These are phyloP conservation scores for Anoplophora glabripennis DNA, from an alignment of 1,140 invertebrate species.

Conservation along the genomic window DNA sequence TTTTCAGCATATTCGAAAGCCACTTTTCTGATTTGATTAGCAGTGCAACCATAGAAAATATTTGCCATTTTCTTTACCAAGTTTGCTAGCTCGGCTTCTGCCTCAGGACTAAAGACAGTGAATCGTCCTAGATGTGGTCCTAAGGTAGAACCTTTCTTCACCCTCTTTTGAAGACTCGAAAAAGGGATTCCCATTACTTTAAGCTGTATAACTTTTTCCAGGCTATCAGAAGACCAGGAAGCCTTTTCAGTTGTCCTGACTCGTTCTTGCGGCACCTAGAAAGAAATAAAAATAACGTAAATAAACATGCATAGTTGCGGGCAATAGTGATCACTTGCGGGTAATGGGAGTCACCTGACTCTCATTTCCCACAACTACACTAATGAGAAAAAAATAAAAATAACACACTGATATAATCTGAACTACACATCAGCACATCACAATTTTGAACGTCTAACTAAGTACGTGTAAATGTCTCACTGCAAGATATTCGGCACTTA, in stretches of 20 bases:
- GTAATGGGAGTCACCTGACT: slow-evolving; percentile 37
- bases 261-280: slow-evolving; percentile 36
- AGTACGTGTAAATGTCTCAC: no score
- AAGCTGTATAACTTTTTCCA: slow-evolving; percentile 34
- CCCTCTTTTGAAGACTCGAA: slow-evolving; percentile 37
- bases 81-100: slow-evolving; percentile 15
- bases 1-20: slow-evolving; percentile 32
- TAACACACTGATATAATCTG: no score
- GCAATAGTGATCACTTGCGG: slow-evolving; percentile 28
- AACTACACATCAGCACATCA: no score
- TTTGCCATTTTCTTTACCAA: slow-evolving; percentile 23
- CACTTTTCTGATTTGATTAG: slow-evolving; percentile 13
- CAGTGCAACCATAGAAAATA: slow-evolving; percentile 23
- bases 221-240: slow-evolving; percentile 37
- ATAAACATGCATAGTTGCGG: slow-evolving; percentile 13
- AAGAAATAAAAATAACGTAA: slow-evolving; percentile 10
- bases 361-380: slow-evolving; percentile 10
- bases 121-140: slow-evolving; percentile 20
- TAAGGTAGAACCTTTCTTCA: slow-evolving; percentile 12
- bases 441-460: no score
- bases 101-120: slow-evolving; percentile 15
- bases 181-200: slow-evolving; percentile 30
- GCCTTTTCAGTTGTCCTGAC: slow-evolving; percentile 40
- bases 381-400: slow-evolving; percentile 10
- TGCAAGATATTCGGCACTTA: no score